Evolutionary conservation across 2,797 vertebrate genomes (phyloP), one percentile per base, ranked within the genome.

Genomic region (Synanceia verrucosa): DNA sequence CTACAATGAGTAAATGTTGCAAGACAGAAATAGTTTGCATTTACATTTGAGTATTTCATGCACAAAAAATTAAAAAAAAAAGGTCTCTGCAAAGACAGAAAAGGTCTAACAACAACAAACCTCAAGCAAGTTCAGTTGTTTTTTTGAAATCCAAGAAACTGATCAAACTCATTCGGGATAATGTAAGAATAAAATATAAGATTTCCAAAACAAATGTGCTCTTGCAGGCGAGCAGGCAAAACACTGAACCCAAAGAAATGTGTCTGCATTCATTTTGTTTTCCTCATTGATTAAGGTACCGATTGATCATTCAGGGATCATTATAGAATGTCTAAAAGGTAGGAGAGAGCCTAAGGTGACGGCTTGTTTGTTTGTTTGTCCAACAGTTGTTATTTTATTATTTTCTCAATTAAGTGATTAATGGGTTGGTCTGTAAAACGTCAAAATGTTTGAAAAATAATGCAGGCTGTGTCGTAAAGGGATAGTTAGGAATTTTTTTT

Each of bases 1-100:
- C 77, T 50, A 24, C 28, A 24, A 10, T 56, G 51, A 75, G 34
- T 52, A 79, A 70, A 69, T 18, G 16, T 63, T 47, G 26, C 19
- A 18, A 59, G 28, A 66, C 46, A 21, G 24, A 66, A 47, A 23
- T 51, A 4, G 28, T 26, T 58, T 43, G 19, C 12, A 21, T 77
- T 67, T 34, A 12, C 44, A 9, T 37, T 72, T 37, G 14, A 8
- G 14, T 33, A 39, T 53, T 80, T 47, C 60, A 43, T 59, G 29
- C 65, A 65, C 23, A 58, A 61, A 19, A 73, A 23, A 23, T 9
- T 36, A 14, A 69, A 51, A 58, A 48, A 23, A 46, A 46, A 46
- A 23, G n/a, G n/a, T n/a, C 8, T 41, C 39, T 41, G 9, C 18
- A n/a, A n/a, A n/a, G n/a, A n/a, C n/a, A n/a, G n/a, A n/a, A n/a